A percentile compares a stretch with the other conserved stretches of the same genome.
phyloP scores from a whole-genome alignment of 2,113 vertebrate species.

The Xenopus tropicalis region DNA sequence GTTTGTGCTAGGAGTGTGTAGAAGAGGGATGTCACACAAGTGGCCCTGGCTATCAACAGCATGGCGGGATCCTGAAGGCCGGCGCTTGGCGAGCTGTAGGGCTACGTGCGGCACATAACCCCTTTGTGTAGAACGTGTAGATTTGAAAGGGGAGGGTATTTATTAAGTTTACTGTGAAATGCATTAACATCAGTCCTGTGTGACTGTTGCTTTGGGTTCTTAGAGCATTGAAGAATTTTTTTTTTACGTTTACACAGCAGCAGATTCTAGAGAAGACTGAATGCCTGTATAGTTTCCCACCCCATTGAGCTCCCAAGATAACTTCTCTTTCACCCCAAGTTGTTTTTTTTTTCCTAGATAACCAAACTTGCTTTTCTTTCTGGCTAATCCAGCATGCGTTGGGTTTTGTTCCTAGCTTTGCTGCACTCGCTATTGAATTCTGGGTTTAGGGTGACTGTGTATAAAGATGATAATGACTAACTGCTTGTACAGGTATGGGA shows the following conservation, averaged over 20 bases:
- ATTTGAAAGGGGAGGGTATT: conserved; percentile 60
- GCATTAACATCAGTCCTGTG: conserved; percentile 61
- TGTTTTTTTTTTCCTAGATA: neutral
- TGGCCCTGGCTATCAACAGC: no score
- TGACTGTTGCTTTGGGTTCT: conserved; percentile 39
- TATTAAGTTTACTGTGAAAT: conserved; percentile 72
- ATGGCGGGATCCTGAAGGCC: no score
- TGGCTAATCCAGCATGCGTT: neutral
- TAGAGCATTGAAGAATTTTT: conserved; percentile 51
- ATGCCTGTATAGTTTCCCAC: neutral
- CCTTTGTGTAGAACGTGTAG: conserved; percentile 36
- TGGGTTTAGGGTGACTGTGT: conserved; percentile 58
- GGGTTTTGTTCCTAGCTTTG: no score
- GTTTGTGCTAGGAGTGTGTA: conserved; percentile 53
- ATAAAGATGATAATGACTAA: conserved; percentile 68
- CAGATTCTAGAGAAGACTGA: neutral
- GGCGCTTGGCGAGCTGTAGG: no score
- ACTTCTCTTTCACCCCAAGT: neutral
- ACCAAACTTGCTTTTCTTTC: no score
- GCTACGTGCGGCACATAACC: no score
- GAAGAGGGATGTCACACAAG: neutral
- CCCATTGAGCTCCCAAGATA: no score
- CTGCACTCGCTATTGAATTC: no score
- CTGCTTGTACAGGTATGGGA: no score
- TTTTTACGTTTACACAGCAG: conserved; percentile 47